Conservation (phyloP, 1,140 invertebrate species). For the Dryas iulia region DNA sequence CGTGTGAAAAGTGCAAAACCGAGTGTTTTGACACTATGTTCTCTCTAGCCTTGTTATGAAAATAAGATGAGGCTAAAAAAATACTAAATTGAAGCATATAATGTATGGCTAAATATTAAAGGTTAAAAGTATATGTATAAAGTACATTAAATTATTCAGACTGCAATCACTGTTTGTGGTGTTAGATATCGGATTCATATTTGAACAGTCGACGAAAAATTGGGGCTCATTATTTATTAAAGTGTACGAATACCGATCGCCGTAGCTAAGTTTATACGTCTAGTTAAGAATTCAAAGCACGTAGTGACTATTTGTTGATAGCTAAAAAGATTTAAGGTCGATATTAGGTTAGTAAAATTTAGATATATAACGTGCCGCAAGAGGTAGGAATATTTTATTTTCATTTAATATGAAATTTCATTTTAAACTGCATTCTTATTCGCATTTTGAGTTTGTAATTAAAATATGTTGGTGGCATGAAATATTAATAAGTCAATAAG, state of each 20-base stretch:
- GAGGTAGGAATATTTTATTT: neutral
- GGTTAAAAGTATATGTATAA: too few species aligned
- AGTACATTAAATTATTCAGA: neutral
- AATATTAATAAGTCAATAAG: too few species aligned
- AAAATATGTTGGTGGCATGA: too few species aligned
- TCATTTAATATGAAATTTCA: neutral
- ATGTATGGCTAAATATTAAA: too few species aligned
- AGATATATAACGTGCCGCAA: neutral
- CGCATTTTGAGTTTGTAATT: too few species aligned
- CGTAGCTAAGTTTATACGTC: constrained; percentile 8
- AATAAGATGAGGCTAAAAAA: too few species aligned
- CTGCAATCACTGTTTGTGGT: neutral
- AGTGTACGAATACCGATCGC: neutral
- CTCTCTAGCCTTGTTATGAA: too few species aligned
- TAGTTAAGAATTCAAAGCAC: constrained; percentile 12
- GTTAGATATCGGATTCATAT: neutral
- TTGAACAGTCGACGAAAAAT: constrained; percentile 7
- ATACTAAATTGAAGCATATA: too few species aligned
- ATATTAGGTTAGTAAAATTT: constrained; percentile 17
- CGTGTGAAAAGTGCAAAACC: too few species aligned
- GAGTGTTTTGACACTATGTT: too few species aligned
- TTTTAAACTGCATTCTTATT: neutral
- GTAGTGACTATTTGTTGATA: constrained; percentile 12
- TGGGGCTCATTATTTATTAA: constrained; percentile 12
- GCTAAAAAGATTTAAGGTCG: constrained; percentile 9